These are phyloP conservation scores for Drosophila yooni DNA, from an alignment of 2,888 invertebrate genomes.

Conservation along the genomic window DNA sequence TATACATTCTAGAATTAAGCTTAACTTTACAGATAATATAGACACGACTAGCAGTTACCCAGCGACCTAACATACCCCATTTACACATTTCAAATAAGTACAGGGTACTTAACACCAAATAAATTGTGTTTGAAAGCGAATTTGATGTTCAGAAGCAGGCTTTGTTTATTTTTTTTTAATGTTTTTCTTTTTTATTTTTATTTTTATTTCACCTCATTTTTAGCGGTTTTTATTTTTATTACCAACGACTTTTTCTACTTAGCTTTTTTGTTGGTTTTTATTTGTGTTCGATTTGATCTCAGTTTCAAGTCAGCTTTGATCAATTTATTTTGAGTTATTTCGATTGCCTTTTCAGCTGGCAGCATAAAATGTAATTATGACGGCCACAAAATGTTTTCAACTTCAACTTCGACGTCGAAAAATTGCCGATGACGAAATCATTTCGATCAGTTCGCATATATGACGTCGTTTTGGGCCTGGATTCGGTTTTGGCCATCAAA, in stretches of 20 bases:
- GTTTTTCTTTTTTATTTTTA: background rate
- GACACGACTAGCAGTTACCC: background rate
- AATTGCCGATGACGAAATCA: constrained; percentile 59
- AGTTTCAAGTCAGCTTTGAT: constrained; percentile 1
- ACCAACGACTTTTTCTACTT: constrained; percentile 44
- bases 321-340: constrained; percentile 25
- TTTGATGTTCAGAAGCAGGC: constrained; percentile 46
- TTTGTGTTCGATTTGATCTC: constrained; percentile 28
- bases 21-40: background rate
- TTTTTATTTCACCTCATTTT: constrained; percentile 3
- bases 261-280: constrained; percentile 51
- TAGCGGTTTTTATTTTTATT: constrained; percentile 24
- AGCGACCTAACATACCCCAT: background rate
- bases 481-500: constrained; percentile 8
- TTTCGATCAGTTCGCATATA: constrained; percentile 45
- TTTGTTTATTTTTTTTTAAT: constrained; percentile 7
- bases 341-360: constrained; percentile 25
- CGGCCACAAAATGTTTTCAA: constrained; percentile 41
- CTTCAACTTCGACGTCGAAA: constrained; percentile 37
- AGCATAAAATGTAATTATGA: constrained; percentile 49
- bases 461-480: constrained; percentile 40
- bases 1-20: rapidly evolving
- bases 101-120: constrained; percentile 42
- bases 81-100: background rate
- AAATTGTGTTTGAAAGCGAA: constrained; percentile 61